Evolutionary conservation across 2,888 invertebrate species (phyloP), one percentile per base, ranked within the genome.

Genomic region (Chouioia cunea): DNA sequence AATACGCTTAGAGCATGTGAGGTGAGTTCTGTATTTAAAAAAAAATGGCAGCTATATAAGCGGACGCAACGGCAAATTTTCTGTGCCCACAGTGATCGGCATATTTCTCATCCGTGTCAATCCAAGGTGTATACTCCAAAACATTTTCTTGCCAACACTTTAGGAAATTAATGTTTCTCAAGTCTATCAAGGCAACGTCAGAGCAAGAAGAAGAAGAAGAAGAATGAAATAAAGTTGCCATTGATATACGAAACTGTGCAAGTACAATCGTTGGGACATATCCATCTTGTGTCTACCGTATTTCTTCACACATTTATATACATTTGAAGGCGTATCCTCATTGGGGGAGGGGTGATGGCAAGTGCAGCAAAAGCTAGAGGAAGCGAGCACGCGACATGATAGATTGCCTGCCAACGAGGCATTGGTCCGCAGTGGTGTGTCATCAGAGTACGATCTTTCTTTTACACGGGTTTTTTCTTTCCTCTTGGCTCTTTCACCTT

Each of bases 81-180:
- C 64, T 23, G 16, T 47, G n/a, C 27, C 15, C 52, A 53, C n/a
- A n/a, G n/a, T n/a, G 18, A 36, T 48, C 44, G 27, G 53, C 15
- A 76, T 77, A 75, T 78, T 80, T 36, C 12, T 78, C 80, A 79
- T 80, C 77, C 77, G 78, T 75, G 79, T 80, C 76, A 74, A 56
- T 46, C 67, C 16, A 47, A 59, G 68, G 56, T 36, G 10, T 36
- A 10, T 36, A 10, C 36, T 36, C 36, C 54, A 48, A 16, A 27
- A 43, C 23, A 46, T 47, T 56, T 46, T 36, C 36, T 23, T 53
- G 16, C 54, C 23, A 46, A 2, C 44, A 22, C 20, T 36, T 48
- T 36, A 16, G 20, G 59, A 50, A 60, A 67, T 59, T 70, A 70
- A 70, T 57, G 36, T 36, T 36, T 12, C 36, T 16, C 8, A 16